Conservation (phyloP, 1,140 invertebrate species). For the Drosophila nasuta region DNA sequence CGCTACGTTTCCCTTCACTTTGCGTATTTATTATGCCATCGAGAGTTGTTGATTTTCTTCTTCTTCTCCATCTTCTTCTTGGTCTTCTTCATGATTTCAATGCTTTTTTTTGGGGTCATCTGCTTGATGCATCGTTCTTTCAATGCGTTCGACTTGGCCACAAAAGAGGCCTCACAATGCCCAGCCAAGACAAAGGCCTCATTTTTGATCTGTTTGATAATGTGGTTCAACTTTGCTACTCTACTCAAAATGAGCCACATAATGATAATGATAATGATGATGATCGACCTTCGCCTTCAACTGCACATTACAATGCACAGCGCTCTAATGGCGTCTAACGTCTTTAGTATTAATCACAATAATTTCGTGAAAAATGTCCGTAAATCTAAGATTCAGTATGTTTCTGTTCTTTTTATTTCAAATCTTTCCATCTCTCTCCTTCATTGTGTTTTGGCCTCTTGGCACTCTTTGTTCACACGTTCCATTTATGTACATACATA, state of each 20-base stretch:
- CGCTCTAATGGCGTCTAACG: constrained; percentile 44
- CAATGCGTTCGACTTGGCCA: constrained; percentile 25
- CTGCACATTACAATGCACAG: constrained; percentile 73
- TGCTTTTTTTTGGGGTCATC: constrained; percentile 43
- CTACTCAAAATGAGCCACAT: constrained; percentile 27
- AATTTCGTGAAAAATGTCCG: constrained; percentile 56
- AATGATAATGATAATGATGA: constrained; percentile 50
- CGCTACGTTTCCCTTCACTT: constrained; percentile 52
- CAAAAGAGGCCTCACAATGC: constrained; percentile 57
- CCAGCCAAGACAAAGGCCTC: constrained; percentile 45
- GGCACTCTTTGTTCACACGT: constrained; percentile 74
- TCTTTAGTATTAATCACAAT: constrained; percentile 45
- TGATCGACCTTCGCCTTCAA: constrained; percentile 75
- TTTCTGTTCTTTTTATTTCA: constrained; percentile 16
- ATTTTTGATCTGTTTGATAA: constrained; percentile 35
- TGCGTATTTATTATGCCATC: constrained; percentile 45
- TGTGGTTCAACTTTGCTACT: constrained; percentile 60
- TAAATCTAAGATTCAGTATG: constrained; percentile 47
- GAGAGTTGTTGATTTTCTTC: constrained; percentile 7
- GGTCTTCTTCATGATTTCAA: constrained; percentile 29
- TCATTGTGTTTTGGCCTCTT: constrained; percentile 4
- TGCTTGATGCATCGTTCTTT: constrained; percentile 47
- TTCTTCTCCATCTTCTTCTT: constrained; percentile 9
- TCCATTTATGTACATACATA: constrained; percentile 64
- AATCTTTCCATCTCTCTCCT: constrained; percentile 30